Evolutionary conservation across 2,797 vertebrate genomes (phyloP).

Genomic region (Sciurus vulgaris): DNA sequence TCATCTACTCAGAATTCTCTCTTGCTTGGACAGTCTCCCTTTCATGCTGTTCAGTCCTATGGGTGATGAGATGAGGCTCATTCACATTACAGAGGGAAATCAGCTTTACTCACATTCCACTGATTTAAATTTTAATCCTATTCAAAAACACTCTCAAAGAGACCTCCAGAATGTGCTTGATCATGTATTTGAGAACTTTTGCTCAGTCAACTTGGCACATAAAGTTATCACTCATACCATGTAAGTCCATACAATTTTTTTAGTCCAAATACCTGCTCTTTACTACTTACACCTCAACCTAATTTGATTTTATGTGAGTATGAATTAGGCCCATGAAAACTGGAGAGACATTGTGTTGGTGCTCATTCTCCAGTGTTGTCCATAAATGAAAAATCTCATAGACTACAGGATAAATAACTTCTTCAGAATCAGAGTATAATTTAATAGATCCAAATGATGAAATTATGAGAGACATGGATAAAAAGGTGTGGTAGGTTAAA

Average conservation of each 20-base stretch:
- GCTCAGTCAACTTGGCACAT: no score
- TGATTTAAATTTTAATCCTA: no score
- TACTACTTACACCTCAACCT: background rate
- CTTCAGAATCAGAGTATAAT: background rate
- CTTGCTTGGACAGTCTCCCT: background rate
- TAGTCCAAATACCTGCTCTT: background rate
- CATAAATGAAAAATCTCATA: background rate
- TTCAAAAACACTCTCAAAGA: background rate
- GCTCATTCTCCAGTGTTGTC: background rate
- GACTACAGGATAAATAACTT: background rate
- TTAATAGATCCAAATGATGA: background rate
- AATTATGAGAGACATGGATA: background rate
- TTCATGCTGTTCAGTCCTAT: background rate
- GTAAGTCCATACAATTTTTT: background rate
- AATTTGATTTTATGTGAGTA: background rate
- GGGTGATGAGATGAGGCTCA: background rate
- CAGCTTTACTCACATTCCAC: background rate
- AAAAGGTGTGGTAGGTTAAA: background rate
- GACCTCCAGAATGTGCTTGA: background rate
- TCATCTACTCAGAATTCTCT: background rate
- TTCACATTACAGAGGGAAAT: background rate
- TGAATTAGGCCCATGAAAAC: background rate
- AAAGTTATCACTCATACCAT: background rate
- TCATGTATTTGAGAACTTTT: background rate
- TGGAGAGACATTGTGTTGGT: background rate